Base-by-base conservation (phyloP, 2,113 vertebrate species). In the Aspidoscelis tigris region DNA sequence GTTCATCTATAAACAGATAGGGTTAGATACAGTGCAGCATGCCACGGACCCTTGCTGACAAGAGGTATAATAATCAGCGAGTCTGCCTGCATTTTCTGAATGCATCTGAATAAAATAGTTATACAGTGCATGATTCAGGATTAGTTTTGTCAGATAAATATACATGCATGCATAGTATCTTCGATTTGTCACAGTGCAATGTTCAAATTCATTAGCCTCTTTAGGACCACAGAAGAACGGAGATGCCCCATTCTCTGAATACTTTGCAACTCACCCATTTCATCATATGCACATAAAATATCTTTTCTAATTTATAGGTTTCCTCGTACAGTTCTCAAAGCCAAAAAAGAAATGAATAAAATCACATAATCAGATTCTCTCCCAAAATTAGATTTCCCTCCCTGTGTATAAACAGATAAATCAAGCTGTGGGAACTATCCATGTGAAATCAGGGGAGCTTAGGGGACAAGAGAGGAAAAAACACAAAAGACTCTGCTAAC, bases 161-260 rank as follows among this genome's bases (percentile, higher is more conserved):
- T 1, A 55, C 33, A 75, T 20, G 39, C 11, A 76, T 24, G 10
- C 11, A 24, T 5, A 5, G 3, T 1, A 6, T 18, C 33, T 86
- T 76, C 71, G 72, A 75, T 75, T 73, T 12, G 41, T 26, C 70
- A 6, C 0, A 0, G n/a, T 6, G 26, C 50, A 7, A 47, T 87
- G 70, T 44, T 77, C 61, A 87, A 85, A 79, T 75, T 65, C 84
- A 85, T 80, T 79, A 66, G 44, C 80, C 72, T 76, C 72, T 86
- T 82, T 41, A 86, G 65, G 74, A 64, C 12, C 21, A 18, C 9
- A 61, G 22, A 55, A 72, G 66, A 77, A 65, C 41, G 26, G 22
- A 71, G 43, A 21, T 22, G 26, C 24, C 55, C 66, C 41, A 6
- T 71, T 71, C 43, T 55, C 81, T 61, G n/a, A 0, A 0, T 39